Evolutionary conservation across 2,797 vertebrate species (phyloP), one percentile per base, ranked within the genome.

Genomic region (Schizothorax lantsangensis): DNA sequence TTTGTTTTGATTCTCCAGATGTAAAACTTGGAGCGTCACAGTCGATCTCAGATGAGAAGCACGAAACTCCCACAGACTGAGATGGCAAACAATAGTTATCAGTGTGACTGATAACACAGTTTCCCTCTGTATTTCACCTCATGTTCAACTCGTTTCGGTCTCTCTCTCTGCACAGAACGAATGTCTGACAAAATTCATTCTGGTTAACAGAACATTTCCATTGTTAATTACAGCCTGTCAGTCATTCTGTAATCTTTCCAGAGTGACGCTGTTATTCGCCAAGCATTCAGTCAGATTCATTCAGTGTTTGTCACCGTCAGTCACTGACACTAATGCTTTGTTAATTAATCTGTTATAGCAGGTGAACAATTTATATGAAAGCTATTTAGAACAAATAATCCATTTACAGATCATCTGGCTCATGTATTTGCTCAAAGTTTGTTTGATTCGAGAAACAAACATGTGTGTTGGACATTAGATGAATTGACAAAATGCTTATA

Each of bases 1-100:
- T 87, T 90, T 94, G 93, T 95, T 94, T 93, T 93, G 91, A 89
- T 93, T 91, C 86, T 87, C 91, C 92, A 94, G 92, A 95, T 94
- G 94, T 94, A 89, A 91, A 91, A 90, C 86, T 90, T 89, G 88
- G 83, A 93, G 89, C 86, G 90, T 90, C 90, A 90, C 49, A 49
- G 77, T 19, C 4, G 6, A 91, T 93, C 90, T 91, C 93, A 93
- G 82, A 92, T 91, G 30, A 89, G 84, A 89, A 92, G 87, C n/a
- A 11, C 43, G 9, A 40, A n/a, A 64, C 82, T 84, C 83, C 90
- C 87, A 87, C 90, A 45, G 73, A 80, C 68, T 47, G 74, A 47
- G 40, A 77, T 89, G 90, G 69, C 87, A 89, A 90, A 91, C 84
- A 84, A 86, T 86, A 75, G 33, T 74, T 45, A 86, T 87, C 88